Base-by-base conservation (phyloP, 2,113 vertebrate genomes). In the Tyto alba region DNA sequence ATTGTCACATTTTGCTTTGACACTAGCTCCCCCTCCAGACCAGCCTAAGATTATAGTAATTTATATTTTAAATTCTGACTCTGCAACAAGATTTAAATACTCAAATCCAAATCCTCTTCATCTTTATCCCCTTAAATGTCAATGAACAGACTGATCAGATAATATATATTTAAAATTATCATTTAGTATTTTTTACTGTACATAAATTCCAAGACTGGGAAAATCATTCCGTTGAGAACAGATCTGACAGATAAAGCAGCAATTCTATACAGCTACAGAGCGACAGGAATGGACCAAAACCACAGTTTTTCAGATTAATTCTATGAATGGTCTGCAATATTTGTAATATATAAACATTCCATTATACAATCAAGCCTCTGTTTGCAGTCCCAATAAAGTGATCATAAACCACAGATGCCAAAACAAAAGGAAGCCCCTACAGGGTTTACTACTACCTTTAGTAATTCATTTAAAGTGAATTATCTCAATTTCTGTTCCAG, bases 21-120 rank as follows among this genome's bases (percentile, higher is more conserved):
- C 98, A 95, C 98, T 98, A 98, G 98, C 98, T 98, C 98, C 98
- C 98, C 98, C 98, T 98, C 97, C 97, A 98, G 98, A 98, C 98
- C 97, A 96, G 89, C 41, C 84, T 94, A 88, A 89, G 84, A 97
- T 93, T 55, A 90, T 7, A 91, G 71, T 63, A 96, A 97, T 90
- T 97, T 93, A 95, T 45, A 81, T 84, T 96, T 71, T 90, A 89
- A 84, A 71, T 69, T 95, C 79, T 94, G 57, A 85, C 78, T 96
- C 86, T 92, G 85, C 63, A 95, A 95, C 26, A 88, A 93, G 56
- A 85, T 93, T 74, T 38, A 96, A 96, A 97, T 87, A 93, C 90
- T 78, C 47, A 81, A 92, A 94, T 92, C 87, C 74, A 90, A 59
- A 68, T 18, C 73, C 92, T 77, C n/a, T 36, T 85, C 69, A 43